Base-by-base conservation (phyloP, 2,888 invertebrate species). In the Lottia scabra region DNA sequence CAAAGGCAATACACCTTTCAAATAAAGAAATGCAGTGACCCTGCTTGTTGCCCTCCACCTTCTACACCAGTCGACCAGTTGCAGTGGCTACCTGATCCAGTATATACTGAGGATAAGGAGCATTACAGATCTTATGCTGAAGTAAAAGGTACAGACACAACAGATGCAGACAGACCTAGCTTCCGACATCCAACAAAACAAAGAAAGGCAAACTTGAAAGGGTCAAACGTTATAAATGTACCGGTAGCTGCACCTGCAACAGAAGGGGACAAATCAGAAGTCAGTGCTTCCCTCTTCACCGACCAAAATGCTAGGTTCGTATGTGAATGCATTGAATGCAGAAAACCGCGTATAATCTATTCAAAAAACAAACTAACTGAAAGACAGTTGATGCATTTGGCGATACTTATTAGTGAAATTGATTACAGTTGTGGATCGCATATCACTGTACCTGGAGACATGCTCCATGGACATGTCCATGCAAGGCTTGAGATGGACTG, bases 351-450 rank as follows among this genome's bases (percentile, higher is more conserved):
- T 15, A 16, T 46, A 13, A 46, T 46, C 13, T 46, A 2, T 46
- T 46, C 46, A 46, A 46, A 46, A 46, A 46, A 46, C 46, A 46
- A 16, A 56, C 23, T 68, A 16, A 70, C 65, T 1, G 44, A n/a
- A 26, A 63, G 64, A 64, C 70, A 70, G 46, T 16, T 23, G 27
- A 70, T 45, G 44, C 44, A 43, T 63, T 64, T 70, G 44, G 64
- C 45, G 46, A 64, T 64, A 64, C 10, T 44, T n/a, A 64, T 64
- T 44, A 70, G 65, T 70, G 70, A 70, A 64, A 70, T 15, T 43
- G 70, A 70, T 30, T 70, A 70, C 46, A 64, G 45, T 44, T 70
- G 70, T 45, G 70, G 70, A 8, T 63, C 64, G 46, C 64, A 64
- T 46, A 65, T 70, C 27, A 64, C 45, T 64, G 45, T 45, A 15